Conservation (phyloP, 2,888 invertebrate genomes). For the Cosmia pyralina region DNA sequence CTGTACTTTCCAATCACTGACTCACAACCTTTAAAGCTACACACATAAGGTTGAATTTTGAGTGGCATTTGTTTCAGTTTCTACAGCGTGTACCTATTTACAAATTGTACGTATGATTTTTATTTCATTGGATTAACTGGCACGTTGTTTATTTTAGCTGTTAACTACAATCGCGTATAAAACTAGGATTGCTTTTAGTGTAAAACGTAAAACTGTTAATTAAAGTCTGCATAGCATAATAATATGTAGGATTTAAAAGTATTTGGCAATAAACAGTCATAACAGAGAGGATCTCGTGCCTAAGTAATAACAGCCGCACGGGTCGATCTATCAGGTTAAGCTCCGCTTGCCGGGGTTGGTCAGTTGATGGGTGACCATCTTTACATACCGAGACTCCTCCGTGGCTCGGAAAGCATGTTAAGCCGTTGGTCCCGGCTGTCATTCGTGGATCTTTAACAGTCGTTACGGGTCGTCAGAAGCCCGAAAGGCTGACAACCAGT, state of each 20-base stretch:
- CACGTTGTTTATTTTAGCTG: conserved; percentile 55
- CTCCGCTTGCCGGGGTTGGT: too few relatives aligned
- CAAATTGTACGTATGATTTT: conserved; percentile 57
- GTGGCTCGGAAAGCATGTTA: too few relatives aligned
- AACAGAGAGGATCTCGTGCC: too few relatives aligned
- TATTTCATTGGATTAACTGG: conserved; percentile 61
- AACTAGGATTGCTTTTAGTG: conserved; percentile 48
- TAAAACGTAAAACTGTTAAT: conserved; percentile 36
- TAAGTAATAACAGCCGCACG: too few relatives aligned
- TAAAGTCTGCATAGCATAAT: conserved; percentile 13
- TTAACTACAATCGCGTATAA: conserved; percentile 37
- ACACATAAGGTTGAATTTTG: conserved; percentile 33
- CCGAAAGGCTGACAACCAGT: too few relatives aligned
- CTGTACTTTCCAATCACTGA: conserved; percentile 28
- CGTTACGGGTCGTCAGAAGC: too few relatives aligned
- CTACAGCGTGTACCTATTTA: conserved; percentile 50
- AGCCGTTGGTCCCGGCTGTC: too few relatives aligned
- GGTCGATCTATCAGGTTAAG: too few relatives aligned
- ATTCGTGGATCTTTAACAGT: too few relatives aligned
- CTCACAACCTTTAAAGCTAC: neutral
- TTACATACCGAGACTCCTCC: too few relatives aligned
- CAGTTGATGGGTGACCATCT: too few relatives aligned
- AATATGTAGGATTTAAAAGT: conserved; percentile 1
- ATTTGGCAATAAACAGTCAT: conserved; percentile 17
- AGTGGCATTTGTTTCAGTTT: conserved; percentile 3